Evolutionary conservation across 2,888 invertebrate genomes (phyloP).

Genomic region (Lamellibrachia columna): DNA sequence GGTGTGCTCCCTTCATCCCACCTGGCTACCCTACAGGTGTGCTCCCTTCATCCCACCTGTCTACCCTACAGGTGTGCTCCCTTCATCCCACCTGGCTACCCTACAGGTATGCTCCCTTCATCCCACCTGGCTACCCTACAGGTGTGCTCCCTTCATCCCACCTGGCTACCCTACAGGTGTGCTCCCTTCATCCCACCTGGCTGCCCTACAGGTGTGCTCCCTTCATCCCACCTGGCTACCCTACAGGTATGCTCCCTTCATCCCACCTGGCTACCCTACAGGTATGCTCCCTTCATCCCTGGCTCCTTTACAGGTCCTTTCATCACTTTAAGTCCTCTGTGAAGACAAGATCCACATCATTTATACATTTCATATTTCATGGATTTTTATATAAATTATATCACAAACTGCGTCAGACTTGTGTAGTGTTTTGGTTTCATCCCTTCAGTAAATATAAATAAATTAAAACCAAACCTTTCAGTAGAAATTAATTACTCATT

Average conservation of each 20-base stretch:
- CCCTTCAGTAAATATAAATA: too few species aligned
- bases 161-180: not conserved
- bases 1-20: not conserved
- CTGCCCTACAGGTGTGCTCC: slow-evolving; percentile 3
- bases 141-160: not conserved
- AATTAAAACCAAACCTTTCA: too few species aligned
- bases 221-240: not conserved
- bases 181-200: not conserved
- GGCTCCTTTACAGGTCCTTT: not conserved
- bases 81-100: not conserved
- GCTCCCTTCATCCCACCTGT: not conserved
- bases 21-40: not conserved
- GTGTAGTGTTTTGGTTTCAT: too few species aligned
- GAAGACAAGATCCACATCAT: too few species aligned
- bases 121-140: not conserved
- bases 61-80: not conserved
- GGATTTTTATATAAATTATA: too few species aligned
- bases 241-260: not conserved
- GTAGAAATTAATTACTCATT: too few species aligned
- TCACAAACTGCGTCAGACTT: too few species aligned
- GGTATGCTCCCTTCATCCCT: not conserved
- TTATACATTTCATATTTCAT: too few species aligned
- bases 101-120: not conserved
- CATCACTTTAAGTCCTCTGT: not conserved
- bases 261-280: not conserved